Base-by-base conservation (phyloP, 2,113 vertebrate genomes). In the Rhinopomastus cyanomelas region DNA sequence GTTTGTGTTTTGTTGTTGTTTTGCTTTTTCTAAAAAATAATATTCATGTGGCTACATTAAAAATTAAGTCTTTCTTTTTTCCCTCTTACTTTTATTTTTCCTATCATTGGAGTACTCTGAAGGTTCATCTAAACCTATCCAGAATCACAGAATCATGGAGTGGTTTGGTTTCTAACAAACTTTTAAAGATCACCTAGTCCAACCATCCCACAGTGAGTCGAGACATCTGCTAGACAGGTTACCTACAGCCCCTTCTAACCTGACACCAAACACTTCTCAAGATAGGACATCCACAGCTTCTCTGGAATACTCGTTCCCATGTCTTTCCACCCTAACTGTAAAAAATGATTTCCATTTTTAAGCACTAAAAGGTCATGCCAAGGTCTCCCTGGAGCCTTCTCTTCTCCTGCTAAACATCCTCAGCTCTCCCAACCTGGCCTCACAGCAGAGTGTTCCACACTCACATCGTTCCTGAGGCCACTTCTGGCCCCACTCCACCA, bases 1-100 rank as follows among this genome's bases (percentile, higher is more conserved):
- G 2, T 1, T 25, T 29, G 5, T 49, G 9, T 49, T 3, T 9
- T 25, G 23, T 16, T n/a, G n/a, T n/a, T n/a, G n/a, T n/a, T n/a
- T n/a, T n/a, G 30, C 48, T 39, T 49, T 25, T 42, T 46, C 3
- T 2, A 36, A 52, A 56, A 57, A 37, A 20, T 7, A 51, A 32
- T 37, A 32, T 27, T 5, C 5, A 72, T 46, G 30, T 76, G 32
- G 8, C 9, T 49, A 67, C 27, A 4, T 16, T 77, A 68, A 67
- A 87, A 72, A 30, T 9, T 15, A 10, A 29, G 23, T 37, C 3
- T 49, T 42, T 12, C 8, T 7, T 37, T 56, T 64, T 60, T 61
- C 15, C n/a, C n/a, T n/a, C n/a, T 26, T 69, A 15, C 18, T 60
- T 8, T 36, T 13, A 78, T 78, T 74, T 87, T 20, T 84, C 2